Percentiles rank a stretch among this genome's conserved stretches.
Evolutionary conservation across 2,797 vertebrate species (phyloP).

Genomic region (Allobates femoralis): DNA sequence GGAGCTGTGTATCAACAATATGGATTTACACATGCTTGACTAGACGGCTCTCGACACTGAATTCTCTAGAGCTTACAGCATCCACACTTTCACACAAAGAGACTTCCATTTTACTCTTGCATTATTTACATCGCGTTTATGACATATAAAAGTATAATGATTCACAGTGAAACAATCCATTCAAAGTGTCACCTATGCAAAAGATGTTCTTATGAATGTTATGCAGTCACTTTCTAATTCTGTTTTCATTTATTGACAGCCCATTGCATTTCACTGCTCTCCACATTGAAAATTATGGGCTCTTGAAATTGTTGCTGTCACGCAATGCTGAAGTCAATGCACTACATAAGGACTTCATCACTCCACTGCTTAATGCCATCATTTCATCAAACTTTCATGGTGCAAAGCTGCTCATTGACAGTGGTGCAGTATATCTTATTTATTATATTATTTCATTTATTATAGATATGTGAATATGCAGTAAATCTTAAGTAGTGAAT

Average conservation of each 20-base stretch:
- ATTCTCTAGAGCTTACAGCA: too few relatives aligned
- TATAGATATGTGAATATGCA: neutral
- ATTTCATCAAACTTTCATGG: slow-evolving; percentile 48
- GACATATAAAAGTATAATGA: neutral
- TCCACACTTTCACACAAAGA: neutral
- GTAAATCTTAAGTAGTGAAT: neutral
- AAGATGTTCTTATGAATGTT: neutral
- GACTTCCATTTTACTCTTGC: neutral
- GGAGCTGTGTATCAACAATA: too few relatives aligned
- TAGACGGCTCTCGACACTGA: too few relatives aligned
- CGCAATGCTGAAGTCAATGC: slow-evolving; percentile 49
- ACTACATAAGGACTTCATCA: slow-evolving; percentile 42
- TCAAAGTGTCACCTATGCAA: neutral
- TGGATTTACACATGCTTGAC: too few relatives aligned
- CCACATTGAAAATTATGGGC: slow-evolving; percentile 38
- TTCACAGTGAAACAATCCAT: neutral
- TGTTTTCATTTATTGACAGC: slow-evolving; percentile 38
- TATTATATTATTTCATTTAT: neutral
- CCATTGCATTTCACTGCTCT: slow-evolving; percentile 53
- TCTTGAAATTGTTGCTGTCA: slow-evolving; percentile 49
- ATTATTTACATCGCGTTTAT: neutral
- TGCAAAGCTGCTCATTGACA: slow-evolving; percentile 46
- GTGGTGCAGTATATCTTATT: slow-evolving; percentile 42
- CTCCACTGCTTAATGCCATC: slow-evolving; percentile 49
- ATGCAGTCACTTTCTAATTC: neutral